Conservation (phyloP, 2,888 invertebrate genomes). For the Lasioglossum pauxillum region DNA sequence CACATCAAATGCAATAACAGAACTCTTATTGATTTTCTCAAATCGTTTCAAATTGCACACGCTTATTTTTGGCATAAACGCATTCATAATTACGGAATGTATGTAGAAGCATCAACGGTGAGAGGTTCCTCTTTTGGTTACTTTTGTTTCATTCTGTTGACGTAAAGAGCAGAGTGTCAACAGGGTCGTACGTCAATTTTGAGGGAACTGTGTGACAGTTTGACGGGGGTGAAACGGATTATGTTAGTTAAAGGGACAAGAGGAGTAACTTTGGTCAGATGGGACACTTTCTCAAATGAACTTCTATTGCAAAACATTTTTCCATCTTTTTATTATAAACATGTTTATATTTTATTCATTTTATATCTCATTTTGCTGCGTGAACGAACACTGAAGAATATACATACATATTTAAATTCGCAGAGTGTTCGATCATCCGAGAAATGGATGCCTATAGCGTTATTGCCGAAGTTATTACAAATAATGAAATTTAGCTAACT, state of each 20-base stretch:
- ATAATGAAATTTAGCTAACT: constrained; percentile 65
- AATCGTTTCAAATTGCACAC: not conserved
- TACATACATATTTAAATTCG: not conserved
- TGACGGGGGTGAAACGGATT: constrained; percentile 70
- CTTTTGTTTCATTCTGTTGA: constrained; percentile 77
- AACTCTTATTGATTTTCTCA: not conserved
- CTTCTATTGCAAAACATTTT: constrained; percentile 40
- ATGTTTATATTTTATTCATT: too few species aligned
- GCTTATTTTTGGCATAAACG: not conserved
- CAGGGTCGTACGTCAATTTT: constrained; percentile 81
- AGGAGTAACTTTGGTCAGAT: constrained; percentile 44
- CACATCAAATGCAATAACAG: too few species aligned
- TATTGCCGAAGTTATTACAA: constrained; percentile 40
- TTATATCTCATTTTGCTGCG: not conserved
- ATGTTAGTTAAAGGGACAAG: constrained; percentile 66
- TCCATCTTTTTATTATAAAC: too few species aligned
- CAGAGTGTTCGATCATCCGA: constrained; percentile 17
- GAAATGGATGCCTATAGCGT: constrained; percentile 32
- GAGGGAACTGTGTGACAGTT: constrained; percentile 42
- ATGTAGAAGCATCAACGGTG: constrained; percentile 75
- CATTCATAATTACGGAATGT: constrained; percentile 77
- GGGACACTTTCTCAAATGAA: constrained; percentile 62
- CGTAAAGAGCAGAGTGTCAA: constrained; percentile 79
- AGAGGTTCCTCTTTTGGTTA: constrained; percentile 60
- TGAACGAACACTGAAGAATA: constrained; percentile 5